phyloP scores from a whole-genome alignment of 1,140 invertebrate genomes.

The Drosophila bipectinata region DNA sequence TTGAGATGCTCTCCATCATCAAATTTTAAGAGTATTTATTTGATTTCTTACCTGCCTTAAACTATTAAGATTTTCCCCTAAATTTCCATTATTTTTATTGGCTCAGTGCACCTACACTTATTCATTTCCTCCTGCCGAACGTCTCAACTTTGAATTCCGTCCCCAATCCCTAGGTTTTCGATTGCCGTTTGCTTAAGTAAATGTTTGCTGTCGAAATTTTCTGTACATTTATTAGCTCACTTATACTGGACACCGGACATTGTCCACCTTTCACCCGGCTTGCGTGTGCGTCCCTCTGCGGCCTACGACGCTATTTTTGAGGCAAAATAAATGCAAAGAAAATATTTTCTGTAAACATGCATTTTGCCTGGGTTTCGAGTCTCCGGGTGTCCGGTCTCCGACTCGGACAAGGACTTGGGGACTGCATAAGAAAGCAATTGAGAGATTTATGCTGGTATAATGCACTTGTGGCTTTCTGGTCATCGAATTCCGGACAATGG shows the following conservation, averaged over 20 bases:
- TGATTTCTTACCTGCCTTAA: background rate
- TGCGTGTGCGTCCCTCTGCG: conserved; percentile 55
- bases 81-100: background rate
- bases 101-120: conserved; percentile 22
- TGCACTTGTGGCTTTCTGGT: conserved; percentile 68
- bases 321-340: conserved; percentile 72
- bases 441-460: conserved; percentile 73
- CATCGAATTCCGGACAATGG: conserved; percentile 11
- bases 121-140: conserved; percentile 29
- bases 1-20: too few relatives aligned
- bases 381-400: background rate
- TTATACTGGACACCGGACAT: conserved; percentile 51
- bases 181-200: conserved; percentile 78
- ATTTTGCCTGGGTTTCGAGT: conserved; percentile 40
- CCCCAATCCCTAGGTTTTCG: conserved; percentile 27
- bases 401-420: conserved; percentile 1
- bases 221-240: conserved; percentile 78
- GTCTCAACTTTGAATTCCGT: conserved; percentile 17
- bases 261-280: conserved; percentile 19
- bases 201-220: conserved; percentile 81
- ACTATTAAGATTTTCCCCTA: background rate
- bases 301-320: conserved; percentile 7
- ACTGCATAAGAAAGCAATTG: conserved; percentile 75
- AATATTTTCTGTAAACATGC: conserved; percentile 77
- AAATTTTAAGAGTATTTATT: background rate